Conservation (phyloP, 64 coral and sea anemone species). For the Montipora efflorescens region DNA sequence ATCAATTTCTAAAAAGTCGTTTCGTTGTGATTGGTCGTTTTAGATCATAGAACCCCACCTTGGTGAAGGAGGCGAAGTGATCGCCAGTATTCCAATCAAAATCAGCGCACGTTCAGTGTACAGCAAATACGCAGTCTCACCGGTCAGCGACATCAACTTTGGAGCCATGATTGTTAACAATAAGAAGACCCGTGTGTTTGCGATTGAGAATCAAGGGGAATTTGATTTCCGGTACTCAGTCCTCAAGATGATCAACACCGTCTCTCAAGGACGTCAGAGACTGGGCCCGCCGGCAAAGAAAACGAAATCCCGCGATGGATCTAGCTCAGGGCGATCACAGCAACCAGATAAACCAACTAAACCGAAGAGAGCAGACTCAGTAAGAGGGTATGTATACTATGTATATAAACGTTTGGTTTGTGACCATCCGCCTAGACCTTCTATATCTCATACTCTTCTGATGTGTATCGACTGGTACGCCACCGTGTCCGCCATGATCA, state of each 20-base stretch:
- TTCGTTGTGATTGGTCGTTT: not conserved
- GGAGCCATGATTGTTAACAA: constrained; percentile 94
- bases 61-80: constrained; percentile 89
- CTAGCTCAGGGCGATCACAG: constrained; percentile 92
- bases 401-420: too few species aligned
- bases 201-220: constrained; percentile 95
- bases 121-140: constrained; percentile 88
- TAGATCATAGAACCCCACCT: constrained; percentile 97
- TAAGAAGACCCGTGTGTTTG: constrained; percentile 77
- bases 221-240: constrained; percentile 97
- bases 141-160: constrained; percentile 95
- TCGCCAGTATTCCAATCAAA: constrained; percentile 98
- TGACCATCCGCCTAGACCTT: too few species aligned
- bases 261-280: constrained; percentile 90
- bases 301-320: constrained; percentile 91
- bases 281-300: constrained; percentile 78
- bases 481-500: too few species aligned
- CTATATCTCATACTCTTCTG: too few species aligned
- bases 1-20: too few species aligned
- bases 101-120: constrained; percentile 93
- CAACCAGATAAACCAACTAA: constrained; percentile 78
- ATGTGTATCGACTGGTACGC: too few species aligned
- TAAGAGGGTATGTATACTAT: constrained; percentile 72
- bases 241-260: constrained; percentile 92
- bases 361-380: constrained; percentile 92